Evolutionary conservation across 2,797 vertebrate species (phyloP).

Genomic region (Rhynchonycteris naso): DNA sequence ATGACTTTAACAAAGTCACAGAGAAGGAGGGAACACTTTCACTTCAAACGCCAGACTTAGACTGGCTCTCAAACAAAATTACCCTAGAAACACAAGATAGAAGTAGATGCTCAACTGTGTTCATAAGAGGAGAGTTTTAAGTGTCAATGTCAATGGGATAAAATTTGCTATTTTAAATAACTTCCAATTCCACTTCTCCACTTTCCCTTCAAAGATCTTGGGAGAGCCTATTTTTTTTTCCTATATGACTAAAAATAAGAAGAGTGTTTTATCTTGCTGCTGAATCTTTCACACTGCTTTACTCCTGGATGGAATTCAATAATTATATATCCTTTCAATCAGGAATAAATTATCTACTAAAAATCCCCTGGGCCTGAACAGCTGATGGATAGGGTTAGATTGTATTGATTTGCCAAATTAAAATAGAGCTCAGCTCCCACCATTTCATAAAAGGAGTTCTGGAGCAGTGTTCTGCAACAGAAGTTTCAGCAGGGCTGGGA

Average conservation of each 20-base stretch:
- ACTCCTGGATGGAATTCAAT: not conserved
- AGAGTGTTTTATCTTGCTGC: not conserved
- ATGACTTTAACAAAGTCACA: not conserved
- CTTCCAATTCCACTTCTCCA: not conserved
- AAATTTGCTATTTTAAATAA: not conserved
- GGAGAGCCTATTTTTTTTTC: not conserved
- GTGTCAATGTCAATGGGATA: not conserved
- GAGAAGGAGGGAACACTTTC: not conserved
- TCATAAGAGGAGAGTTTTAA: not conserved
- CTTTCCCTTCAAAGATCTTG: not conserved
- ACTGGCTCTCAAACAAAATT: not conserved
- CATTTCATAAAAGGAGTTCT: not conserved
- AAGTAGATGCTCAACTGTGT: not conserved
- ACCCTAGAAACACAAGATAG: not conserved
- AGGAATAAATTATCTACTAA: not conserved
- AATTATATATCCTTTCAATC: constrained; percentile 16
- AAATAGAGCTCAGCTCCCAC: not conserved
- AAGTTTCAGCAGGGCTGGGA: not conserved
- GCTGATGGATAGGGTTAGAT: not conserved
- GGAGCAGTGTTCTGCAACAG: not conserved
- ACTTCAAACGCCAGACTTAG: not conserved
- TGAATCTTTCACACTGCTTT: not conserved
- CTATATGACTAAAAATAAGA: not conserved
- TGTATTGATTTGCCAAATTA: not conserved
- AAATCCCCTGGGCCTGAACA: not conserved